Evolutionary conservation across 2,113 vertebrate genomes (phyloP), one percentile per base, ranked within the genome.

Genomic region (Odontesthes bonariensis): DNA sequence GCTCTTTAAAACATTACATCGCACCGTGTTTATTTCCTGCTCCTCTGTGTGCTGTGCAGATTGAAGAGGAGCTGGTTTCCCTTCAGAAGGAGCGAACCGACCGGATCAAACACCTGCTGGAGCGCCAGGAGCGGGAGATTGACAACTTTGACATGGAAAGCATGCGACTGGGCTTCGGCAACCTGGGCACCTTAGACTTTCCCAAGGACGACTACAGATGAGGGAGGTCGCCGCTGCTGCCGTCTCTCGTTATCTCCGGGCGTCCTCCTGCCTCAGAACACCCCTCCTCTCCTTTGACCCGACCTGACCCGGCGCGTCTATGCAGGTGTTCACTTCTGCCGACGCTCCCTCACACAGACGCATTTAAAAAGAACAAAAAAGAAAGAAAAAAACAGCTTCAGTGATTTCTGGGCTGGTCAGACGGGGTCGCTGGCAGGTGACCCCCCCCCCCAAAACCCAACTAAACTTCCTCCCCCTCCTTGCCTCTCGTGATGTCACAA

Each of bases 201-300:
- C 96, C 97, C 92, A 99, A 99, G 95, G 97, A 99, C 88, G 97
- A 99, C 95, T 98, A 97, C 92, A 99, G 97, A 99, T 99, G 97
- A 99, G 95, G 93, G 91, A 63, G 77, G 69, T 62, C 35, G 47
- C 53, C 86, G 62, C 60, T 75, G 38, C 61, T 3, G 17, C 70
- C 38, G 38, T 61, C 38, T 71, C 58, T 65, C 6, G 13, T 49
- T 5, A 61, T 60, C 73, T 67, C 55, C 40, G 16, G 67, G 64
- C 40, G 19, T 61, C 77, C 23, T 35, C 72, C 78, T 53, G 82
- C 73, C 76, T 83, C 79, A 61, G 65, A 71, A 57, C 65, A 69
- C 56, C 80, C 57, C 63, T 56, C 60, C 35, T 51, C 64, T 80
- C 70, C 69, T 69, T 63, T 58, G 40, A 60, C 72, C 79, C 58